Conservation (phyloP, 2,113 vertebrate genomes). For the Chamaetylas fuelleborni region DNA sequence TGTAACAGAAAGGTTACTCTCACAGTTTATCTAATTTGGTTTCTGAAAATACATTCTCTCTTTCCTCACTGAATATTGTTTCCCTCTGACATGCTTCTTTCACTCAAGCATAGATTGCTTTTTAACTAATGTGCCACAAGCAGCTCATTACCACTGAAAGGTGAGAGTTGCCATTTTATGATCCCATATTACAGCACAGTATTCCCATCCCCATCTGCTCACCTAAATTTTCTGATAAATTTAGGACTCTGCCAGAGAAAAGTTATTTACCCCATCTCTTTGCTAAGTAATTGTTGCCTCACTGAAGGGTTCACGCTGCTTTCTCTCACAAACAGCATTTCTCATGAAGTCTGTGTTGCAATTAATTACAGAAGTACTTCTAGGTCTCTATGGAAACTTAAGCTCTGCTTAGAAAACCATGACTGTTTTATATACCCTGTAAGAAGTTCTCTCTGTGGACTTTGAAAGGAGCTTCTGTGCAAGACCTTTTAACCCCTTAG, state of each 20-base stretch:
- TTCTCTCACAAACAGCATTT: background rate
- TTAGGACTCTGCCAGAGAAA: background rate
- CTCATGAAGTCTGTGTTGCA: background rate
- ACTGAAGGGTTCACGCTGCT: background rate
- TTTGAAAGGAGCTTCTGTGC: background rate
- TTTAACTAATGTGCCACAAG: constrained; percentile 30
- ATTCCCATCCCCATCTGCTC: constrained; percentile 25
- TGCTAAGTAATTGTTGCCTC: background rate
- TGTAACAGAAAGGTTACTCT: background rate
- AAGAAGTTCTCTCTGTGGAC: background rate
- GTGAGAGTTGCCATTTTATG: constrained; percentile 24
- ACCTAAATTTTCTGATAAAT: background rate
- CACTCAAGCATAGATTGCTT: background rate
- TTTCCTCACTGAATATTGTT: background rate
- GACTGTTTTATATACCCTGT: background rate
- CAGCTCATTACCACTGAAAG: constrained; percentile 35
- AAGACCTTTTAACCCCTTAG: background rate
- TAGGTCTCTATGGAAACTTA: background rate
- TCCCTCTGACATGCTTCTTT: background rate
- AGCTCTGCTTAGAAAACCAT: background rate
- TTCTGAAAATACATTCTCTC: background rate
- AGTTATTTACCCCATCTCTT: constrained; percentile 20
- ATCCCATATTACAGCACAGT: background rate
- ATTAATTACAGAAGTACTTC: background rate
- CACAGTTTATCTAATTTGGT: background rate